Conservation (phyloP, 92 coral and sea anemone species). For the Nematostella vectensis region DNA sequence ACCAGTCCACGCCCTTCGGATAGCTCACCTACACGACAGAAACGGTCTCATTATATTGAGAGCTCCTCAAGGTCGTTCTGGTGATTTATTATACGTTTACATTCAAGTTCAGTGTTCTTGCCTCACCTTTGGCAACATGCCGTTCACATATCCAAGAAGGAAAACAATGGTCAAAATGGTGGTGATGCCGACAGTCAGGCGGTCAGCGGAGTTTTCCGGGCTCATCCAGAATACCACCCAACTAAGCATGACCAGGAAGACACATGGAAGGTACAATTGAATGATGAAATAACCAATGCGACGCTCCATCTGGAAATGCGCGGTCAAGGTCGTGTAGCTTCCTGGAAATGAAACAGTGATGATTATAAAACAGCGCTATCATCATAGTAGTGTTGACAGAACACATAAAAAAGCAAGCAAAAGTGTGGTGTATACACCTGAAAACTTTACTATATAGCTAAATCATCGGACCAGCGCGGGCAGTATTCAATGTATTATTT, state of each 20-base stretch:
- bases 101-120: too few species aligned
- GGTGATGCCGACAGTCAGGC: constrained; percentile 59
- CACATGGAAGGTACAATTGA: constrained; percentile 73
- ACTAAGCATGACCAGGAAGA: constrained; percentile 67
- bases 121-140: constrained; percentile 60
- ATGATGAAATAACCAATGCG: constrained; percentile 83
- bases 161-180: constrained; percentile 66
- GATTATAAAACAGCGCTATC: too few species aligned
- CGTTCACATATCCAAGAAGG: constrained; percentile 58
- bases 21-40: constrained; percentile 44
- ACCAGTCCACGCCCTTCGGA: constrained; percentile 75
- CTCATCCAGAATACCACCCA: constrained; percentile 83
- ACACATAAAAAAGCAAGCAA: too few species aligned
- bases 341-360: constrained; percentile 14
- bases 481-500: too few species aligned
- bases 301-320: constrained; percentile 41
- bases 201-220: constrained; percentile 50
- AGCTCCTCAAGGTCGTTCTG: too few species aligned
- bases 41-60: not conserved
- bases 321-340: constrained; percentile 26
- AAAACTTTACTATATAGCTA: too few species aligned
- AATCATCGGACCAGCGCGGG: too few species aligned
- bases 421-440: too few species aligned
- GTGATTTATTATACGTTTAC: too few species aligned
- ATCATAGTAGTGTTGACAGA: not conserved